Conservation (phyloP, 2,797 vertebrate species). For the Acanthiza pusilla region DNA sequence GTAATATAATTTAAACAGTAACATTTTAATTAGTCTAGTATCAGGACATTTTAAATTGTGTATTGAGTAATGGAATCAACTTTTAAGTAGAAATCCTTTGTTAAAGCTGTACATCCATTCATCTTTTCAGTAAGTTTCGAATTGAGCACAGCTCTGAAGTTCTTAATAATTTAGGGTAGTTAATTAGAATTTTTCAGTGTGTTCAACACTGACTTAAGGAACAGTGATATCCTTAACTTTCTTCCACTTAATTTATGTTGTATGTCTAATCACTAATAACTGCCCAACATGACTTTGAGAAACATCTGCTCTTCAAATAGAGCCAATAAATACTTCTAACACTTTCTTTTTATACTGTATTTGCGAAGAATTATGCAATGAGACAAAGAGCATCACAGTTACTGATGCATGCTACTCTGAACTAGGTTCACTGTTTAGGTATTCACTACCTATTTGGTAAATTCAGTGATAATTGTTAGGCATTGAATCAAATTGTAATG, state of each 20-base stretch:
- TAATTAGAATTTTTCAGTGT: background rate
- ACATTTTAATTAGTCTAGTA: background rate
- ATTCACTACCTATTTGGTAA: background rate
- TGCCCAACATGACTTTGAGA: background rate
- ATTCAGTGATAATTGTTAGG: background rate
- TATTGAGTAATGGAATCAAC: background rate
- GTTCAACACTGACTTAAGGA: background rate
- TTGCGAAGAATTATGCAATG: background rate
- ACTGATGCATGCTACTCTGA: background rate
- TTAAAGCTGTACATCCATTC: background rate
- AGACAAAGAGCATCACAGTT: background rate
- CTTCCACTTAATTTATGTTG: background rate
- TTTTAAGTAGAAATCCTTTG: background rate
- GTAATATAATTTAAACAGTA: background rate
- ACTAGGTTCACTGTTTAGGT: background rate
- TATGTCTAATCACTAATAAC: background rate
- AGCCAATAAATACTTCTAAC: background rate
- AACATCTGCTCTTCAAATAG: background rate
- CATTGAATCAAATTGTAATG: background rate
- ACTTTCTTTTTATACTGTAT: background rate
- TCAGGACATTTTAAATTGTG: background rate
- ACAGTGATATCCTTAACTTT: background rate
- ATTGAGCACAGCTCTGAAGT: background rate
- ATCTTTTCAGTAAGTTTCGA: background rate
- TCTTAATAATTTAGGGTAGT: background rate